phyloP scores from a whole-genome alignment of 2,113 vertebrate genomes.

The Pomatostomus ruficeps region DNA sequence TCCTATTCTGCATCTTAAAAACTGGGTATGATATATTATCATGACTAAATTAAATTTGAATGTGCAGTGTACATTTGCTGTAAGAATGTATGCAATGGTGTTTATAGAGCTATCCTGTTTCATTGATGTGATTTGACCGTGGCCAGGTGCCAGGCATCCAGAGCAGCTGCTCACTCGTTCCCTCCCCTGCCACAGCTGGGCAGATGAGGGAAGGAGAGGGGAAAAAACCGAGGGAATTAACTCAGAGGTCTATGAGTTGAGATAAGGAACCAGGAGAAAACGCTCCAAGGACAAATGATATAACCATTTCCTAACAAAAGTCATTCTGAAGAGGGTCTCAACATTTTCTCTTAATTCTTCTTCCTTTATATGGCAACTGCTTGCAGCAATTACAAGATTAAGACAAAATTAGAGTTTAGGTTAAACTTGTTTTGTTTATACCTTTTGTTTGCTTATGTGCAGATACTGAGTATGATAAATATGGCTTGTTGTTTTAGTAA shows the following conservation, averaged over 20 bases:
- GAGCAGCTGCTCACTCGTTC: no score
- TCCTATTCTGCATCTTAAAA: not conserved
- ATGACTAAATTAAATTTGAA: not conserved
- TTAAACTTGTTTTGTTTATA: not conserved
- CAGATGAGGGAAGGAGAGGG: no score
- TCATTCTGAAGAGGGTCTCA: not conserved
- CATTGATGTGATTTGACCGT: no score
- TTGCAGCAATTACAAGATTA: not conserved
- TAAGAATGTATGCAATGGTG: not conserved
- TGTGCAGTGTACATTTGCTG: not conserved
- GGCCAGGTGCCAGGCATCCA: no score
- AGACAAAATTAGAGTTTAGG: not conserved
- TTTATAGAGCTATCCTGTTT: not conserved
- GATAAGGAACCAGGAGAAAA: no score
- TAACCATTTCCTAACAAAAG: not conserved
- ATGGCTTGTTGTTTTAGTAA: not conserved
- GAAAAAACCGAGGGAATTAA: no score
- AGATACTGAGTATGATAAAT: not conserved
- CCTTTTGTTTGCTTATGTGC: not conserved
- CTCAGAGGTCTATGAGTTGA: no score
- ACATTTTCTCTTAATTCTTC: not conserved
- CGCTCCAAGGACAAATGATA: no score
- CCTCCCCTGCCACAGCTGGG: no score
- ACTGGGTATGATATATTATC: not conserved
- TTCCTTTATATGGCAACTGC: not conserved